phyloP scores from a whole-genome alignment of 2,888 invertebrate species.

The Mystacides longicornis region DNA sequence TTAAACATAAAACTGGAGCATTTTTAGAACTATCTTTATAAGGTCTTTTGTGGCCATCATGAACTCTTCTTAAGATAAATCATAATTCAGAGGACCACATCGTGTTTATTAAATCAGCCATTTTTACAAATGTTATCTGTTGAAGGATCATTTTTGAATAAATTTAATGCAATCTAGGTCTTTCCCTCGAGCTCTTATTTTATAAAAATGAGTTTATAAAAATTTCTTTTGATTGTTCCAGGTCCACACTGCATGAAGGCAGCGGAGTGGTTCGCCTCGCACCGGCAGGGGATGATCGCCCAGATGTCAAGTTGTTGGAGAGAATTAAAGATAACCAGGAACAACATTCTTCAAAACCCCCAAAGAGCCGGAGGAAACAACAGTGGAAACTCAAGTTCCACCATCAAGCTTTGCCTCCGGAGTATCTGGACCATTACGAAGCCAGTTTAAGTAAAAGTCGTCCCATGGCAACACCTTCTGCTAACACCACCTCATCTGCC shows the following conservation, averaged over 20 bases:
- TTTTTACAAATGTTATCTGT: too few relatives aligned
- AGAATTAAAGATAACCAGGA: slow-evolving; percentile 1
- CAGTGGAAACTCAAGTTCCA: slow-evolving; percentile 72
- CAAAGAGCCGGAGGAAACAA: slow-evolving; percentile 52
- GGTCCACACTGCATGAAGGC: slow-evolving; percentile 25
- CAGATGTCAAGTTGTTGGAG: not conserved
- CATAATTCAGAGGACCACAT: too few relatives aligned
- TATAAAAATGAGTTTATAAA: too few relatives aligned
- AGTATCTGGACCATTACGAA: slow-evolving; percentile 73
- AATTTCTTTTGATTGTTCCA: too few relatives aligned
- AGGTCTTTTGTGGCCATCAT: too few relatives aligned
- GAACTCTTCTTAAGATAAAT: too few relatives aligned
- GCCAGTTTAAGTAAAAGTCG: slow-evolving; percentile 56
- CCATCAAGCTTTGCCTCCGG: slow-evolving; percentile 71
- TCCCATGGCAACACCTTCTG: slow-evolving; percentile 25
- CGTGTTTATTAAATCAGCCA: too few relatives aligned
- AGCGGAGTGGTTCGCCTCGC: slow-evolving; percentile 20
- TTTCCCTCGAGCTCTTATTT: too few relatives aligned
- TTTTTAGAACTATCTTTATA: too few relatives aligned
- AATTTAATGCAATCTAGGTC: too few relatives aligned
- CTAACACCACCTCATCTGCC: slow-evolving; percentile 10
- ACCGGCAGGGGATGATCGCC: slow-evolving; percentile 6
- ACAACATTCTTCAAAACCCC: slow-evolving; percentile 28
- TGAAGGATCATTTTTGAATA: too few relatives aligned
- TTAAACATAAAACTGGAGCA: too few relatives aligned